A percentile compares a stretch with the other conserved stretches of the same genome.
Conservation (phyloP, 2,888 invertebrate species). For the Drosophila limbata region DNA sequence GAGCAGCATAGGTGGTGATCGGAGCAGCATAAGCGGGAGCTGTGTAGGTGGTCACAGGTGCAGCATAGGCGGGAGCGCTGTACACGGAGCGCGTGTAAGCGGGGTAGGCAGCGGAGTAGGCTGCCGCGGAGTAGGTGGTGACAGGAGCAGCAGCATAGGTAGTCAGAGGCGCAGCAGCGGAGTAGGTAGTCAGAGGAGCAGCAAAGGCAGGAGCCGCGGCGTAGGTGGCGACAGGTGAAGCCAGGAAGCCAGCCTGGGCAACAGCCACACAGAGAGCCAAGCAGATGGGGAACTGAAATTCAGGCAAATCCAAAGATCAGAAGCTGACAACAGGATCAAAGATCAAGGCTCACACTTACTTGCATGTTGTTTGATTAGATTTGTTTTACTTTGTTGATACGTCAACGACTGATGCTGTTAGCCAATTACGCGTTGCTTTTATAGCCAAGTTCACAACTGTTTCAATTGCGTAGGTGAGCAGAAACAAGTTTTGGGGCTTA, state of each 20-base stretch:
- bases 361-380: slow-evolving; percentile 46
- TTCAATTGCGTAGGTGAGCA: slow-evolving; percentile 29
- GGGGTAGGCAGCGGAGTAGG: slow-evolving; percentile 26
- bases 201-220: slow-evolving; percentile 38
- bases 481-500: slow-evolving; percentile 46
- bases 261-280: slow-evolving; percentile 57
- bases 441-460: slow-evolving; percentile 25
- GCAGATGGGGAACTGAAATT: slow-evolving; percentile 50
- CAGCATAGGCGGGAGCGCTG: slow-evolving; percentile 22
- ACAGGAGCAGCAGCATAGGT: slow-evolving; percentile 45
- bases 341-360: slow-evolving; percentile 37
- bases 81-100: slow-evolving; percentile 28
- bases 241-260: slow-evolving; percentile 57
- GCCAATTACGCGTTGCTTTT: slow-evolving; percentile 46
- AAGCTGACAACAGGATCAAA: background rate
- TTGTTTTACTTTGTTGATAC: slow-evolving; percentile 31
- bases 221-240: slow-evolving; percentile 52
- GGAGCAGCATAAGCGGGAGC: slow-evolving; percentile 46
- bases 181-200: slow-evolving; percentile 31
- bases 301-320: background rate
- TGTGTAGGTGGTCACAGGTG: slow-evolving; percentile 24
- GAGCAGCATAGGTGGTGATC: slow-evolving; percentile 51
- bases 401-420: slow-evolving; percentile 52
- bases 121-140: slow-evolving; percentile 40
- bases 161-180: slow-evolving; percentile 22